Evolutionary conservation across 1,140 invertebrate species (phyloP).

Genomic region (Epicauta chinensis): DNA sequence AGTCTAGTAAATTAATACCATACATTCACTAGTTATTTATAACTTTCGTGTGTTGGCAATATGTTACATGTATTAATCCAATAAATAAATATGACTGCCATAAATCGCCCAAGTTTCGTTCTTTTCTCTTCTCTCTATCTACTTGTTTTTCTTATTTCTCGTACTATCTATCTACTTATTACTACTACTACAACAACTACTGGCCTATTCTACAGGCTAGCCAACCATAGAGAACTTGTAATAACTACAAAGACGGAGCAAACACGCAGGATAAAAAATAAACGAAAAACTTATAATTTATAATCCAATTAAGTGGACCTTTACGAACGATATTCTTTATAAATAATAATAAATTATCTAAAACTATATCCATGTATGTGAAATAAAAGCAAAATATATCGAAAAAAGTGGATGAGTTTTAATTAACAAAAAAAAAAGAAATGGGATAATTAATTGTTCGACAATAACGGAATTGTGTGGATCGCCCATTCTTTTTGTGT

Average conservation of each 20-base stretch:
- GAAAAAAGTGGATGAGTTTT: no score
- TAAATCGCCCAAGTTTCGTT: constrained; percentile 37
- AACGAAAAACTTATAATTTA: constrained; percentile 35
- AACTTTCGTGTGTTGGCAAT: constrained; percentile 43
- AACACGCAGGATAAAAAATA: constrained; percentile 18
- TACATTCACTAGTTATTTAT: constrained; percentile 44
- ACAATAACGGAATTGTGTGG: constrained; percentile 12
- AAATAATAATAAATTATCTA: no score
- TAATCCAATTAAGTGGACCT: constrained; percentile 41
- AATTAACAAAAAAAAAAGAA: no score
- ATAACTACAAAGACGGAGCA: not conserved
- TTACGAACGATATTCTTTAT: constrained; percentile 11
- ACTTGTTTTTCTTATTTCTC: not conserved
- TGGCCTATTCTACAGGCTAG: not conserved
- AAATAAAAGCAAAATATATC: no score
- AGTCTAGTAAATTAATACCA: constrained; percentile 43
- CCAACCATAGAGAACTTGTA: constrained; percentile 1
- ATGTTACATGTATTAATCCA: constrained; percentile 46
- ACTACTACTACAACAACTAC: no score
- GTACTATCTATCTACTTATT: not conserved
- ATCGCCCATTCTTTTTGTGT: not conserved
- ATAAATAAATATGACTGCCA: constrained; percentile 45
- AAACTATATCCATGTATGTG: no score
- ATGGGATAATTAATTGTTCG: constrained; percentile 19
- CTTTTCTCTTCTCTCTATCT: constrained; percentile 5